A percentile compares a stretch with the other conserved stretches of the same genome.
These are phyloP conservation scores for Mus spicilegus DNA, from an alignment of 2,113 vertebrate genomes.

Conservation along the genomic window DNA sequence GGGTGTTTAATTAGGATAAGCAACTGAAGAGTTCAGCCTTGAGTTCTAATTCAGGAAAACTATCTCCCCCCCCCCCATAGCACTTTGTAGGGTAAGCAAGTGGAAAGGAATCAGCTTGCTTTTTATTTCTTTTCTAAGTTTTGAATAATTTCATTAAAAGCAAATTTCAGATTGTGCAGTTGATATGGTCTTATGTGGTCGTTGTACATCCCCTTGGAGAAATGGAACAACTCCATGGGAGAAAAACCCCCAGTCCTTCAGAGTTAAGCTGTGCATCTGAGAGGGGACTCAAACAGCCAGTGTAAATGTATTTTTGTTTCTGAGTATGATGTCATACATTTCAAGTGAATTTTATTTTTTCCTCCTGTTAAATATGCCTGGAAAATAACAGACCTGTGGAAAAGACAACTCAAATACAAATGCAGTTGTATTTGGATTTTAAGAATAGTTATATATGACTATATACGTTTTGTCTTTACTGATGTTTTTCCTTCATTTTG, in stretches of 20 bases:
- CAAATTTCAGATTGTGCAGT: background rate
- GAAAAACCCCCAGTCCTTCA: background rate
- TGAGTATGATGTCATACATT: background rate
- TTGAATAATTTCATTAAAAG: constrained; percentile 41
- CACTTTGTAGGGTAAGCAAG: constrained; percentile 20
- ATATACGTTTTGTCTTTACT: background rate
- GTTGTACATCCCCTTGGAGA: background rate
- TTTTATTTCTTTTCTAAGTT: constrained; percentile 51
- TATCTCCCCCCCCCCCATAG: background rate
- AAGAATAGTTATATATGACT: background rate
- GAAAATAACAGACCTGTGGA: background rate
- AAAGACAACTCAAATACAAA: background rate
- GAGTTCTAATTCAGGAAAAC: constrained; percentile 16
- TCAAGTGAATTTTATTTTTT: background rate
- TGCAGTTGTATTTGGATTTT: background rate
- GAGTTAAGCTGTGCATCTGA: background rate
- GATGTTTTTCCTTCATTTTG: background rate
- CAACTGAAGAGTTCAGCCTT: background rate
- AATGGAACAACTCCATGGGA: background rate
- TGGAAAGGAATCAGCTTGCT: background rate
- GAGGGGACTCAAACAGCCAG: background rate
- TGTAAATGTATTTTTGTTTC: background rate
- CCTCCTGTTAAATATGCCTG: background rate
- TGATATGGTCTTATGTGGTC: background rate
- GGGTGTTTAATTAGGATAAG: constrained; percentile 50